phyloP scores from a whole-genome alignment of 1,140 invertebrate species.

The Drosophila saltans region DNA sequence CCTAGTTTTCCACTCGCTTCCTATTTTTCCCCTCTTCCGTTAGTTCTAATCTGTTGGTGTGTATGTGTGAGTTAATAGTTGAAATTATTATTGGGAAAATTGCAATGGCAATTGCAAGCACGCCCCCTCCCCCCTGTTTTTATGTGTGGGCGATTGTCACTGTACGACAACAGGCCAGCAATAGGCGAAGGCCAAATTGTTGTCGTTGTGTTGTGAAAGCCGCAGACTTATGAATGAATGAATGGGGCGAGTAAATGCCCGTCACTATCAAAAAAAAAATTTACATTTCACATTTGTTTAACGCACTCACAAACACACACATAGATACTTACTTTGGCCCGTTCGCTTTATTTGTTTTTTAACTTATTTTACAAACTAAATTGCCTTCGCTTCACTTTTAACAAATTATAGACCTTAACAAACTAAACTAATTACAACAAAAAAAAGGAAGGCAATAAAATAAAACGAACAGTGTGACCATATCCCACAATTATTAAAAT shows the following conservation, averaged over 20 bases:
- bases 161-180: conserved; percentile 25
- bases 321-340: not conserved
- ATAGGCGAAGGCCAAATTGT: conserved; percentile 48
- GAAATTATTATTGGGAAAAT: conserved; percentile 37
- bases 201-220: conserved; percentile 24
- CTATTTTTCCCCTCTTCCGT: conserved; percentile 12
- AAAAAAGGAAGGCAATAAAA: conserved; percentile 10
- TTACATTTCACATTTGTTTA: not conserved
- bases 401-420: conserved; percentile 12
- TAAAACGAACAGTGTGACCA: conserved; percentile 9
- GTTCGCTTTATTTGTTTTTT: not conserved
- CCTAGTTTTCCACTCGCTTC: conserved; percentile 9
- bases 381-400: not conserved
- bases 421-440: conserved; percentile 14
- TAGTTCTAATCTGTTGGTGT: conserved; percentile 15
- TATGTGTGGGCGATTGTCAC: conserved; percentile 33
- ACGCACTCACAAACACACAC: not conserved
- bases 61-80: conserved; percentile 45
- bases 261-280: conserved; percentile 2
- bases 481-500: not conserved
- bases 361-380: not conserved
- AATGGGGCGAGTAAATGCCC: conserved; percentile 5
- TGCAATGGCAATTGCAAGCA: conserved; percentile 17
- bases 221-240: conserved; percentile 56
- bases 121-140: conserved; percentile 27